phyloP scores from a whole-genome alignment of 2,888 invertebrate genomes.

The Drosophila niveifrons region DNA sequence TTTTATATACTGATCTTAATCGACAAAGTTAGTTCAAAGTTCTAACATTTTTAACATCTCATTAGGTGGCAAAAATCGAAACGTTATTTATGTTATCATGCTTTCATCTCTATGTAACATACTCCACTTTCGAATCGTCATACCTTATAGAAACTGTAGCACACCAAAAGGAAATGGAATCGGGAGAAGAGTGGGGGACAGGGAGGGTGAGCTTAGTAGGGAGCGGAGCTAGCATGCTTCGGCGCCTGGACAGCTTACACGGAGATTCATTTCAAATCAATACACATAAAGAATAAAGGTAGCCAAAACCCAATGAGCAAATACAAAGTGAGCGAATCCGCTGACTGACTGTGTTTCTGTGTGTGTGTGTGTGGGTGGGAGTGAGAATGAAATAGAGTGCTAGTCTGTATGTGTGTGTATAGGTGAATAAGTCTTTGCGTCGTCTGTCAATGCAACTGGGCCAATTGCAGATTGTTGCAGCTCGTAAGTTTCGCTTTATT shows the following conservation, averaged over 20 bases:
- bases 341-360: slow-evolving; percentile 3
- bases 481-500: slow-evolving; percentile 45
- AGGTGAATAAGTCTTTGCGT: slow-evolving; percentile 50
- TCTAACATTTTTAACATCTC: no score
- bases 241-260: slow-evolving; percentile 65
- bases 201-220: slow-evolving; percentile 4
- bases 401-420: slow-evolving; percentile 3
- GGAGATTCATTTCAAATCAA: slow-evolving; percentile 78
- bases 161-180: slow-evolving; percentile 2
- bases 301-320: slow-evolving; percentile 54
- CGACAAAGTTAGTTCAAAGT: no score
- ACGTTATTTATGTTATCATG: no score
- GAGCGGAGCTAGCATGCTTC: slow-evolving; percentile 22
- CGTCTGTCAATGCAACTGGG: slow-evolving; percentile 59
- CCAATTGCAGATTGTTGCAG: slow-evolving; percentile 47
- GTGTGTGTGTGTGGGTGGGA: slow-evolving; percentile 1
- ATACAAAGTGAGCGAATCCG: slow-evolving; percentile 36
- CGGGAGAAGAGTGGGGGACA: no score
- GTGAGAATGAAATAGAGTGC: slow-evolving; percentile 2
- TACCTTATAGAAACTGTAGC: neutral
- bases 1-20: no score
- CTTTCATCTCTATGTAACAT: no score
- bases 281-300: slow-evolving; percentile 75
- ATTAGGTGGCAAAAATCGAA: no score
- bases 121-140: neutral